phyloP scores from a whole-genome alignment of 2,888 invertebrate genomes.

The Morpho achilles region DNA sequence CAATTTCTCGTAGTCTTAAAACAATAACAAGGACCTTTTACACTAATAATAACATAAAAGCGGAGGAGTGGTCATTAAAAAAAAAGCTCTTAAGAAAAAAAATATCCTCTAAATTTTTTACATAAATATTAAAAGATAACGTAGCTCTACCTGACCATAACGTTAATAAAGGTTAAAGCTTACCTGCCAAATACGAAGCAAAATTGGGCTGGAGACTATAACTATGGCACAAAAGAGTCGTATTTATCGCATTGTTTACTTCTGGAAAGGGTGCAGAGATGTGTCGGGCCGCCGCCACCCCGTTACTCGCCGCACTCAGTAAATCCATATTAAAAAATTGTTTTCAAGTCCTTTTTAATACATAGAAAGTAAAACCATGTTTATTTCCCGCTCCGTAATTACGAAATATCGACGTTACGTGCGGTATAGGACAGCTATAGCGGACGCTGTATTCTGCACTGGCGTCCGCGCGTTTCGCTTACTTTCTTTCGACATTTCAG shows the following conservation, averaged over 20 bases:
- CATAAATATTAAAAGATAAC: too few relatives aligned
- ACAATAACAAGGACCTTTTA: too few relatives aligned
- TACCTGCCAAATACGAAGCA: slow-evolving; percentile 61
- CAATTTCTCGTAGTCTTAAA: too few relatives aligned
- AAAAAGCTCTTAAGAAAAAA: too few relatives aligned
- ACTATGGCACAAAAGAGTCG: slow-evolving; percentile 58
- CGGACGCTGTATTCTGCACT: slow-evolving; percentile 27
- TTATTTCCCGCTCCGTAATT: slow-evolving; percentile 5
- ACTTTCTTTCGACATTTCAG: slow-evolving; percentile 74
- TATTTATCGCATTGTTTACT: slow-evolving; percentile 52
- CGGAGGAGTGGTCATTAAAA: too few relatives aligned
- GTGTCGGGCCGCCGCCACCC: slow-evolving; percentile 49
- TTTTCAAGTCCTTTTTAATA: slow-evolving; percentile 3
- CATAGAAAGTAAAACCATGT: slow-evolving; percentile 13
- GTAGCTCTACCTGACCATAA: background rate
- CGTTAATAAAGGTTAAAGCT: slow-evolving; percentile 14
- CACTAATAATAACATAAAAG: too few relatives aligned
- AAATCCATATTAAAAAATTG: slow-evolving; percentile 49
- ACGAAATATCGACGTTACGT: slow-evolving; percentile 11
- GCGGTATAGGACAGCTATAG: slow-evolving; percentile 14
- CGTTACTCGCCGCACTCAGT: slow-evolving; percentile 48
- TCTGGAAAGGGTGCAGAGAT: slow-evolving; percentile 46
- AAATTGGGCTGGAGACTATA: slow-evolving; percentile 63
- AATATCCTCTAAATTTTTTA: too few relatives aligned
- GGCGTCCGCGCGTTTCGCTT: slow-evolving; percentile 50